Base-by-base conservation (phyloP, 2,113 vertebrate species). In the Meriones unguiculatus region DNA sequence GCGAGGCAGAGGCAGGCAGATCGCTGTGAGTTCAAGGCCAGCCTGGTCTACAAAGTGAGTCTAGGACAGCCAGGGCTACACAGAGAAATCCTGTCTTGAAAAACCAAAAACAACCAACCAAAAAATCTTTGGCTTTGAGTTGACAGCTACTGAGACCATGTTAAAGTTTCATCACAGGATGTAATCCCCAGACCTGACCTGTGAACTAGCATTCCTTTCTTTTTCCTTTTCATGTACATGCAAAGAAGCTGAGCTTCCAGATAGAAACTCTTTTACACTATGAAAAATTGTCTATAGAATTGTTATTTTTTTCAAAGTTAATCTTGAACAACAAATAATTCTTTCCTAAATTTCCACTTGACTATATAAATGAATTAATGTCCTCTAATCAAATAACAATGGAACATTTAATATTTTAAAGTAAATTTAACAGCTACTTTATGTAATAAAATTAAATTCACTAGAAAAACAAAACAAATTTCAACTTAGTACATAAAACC, bases 401-500 rank as follows among this genome's bases (percentile, higher is more conserved):
- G 64, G 87, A 73, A 78, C 30, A 78, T 41, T 92, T 91, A 95
- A 57, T 64, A 96, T 70, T 96, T 95, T 75, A 0, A 93, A 75
- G 50, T 87, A 50, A 96, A 9, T 17, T 46, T 46, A 89, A 75
- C n/a, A 94, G 41, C 70, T 77, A 80, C 41, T 94, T 86, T 81
- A 84, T 69, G 1, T 91, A 96, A 87, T 90, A 90, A 89, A 96
- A 86, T 92, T 35, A 84, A 96, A 89, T 90, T 80, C 67, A 91
- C 30, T 89, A 41, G 67, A 89, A 94, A 50, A 75, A 57, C 30
- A 90, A 92, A 72, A 95, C 2, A 93, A 62, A 84, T 75, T 94
- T 87, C 76, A 92, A 57, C 62, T 93, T 78, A 91, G 15, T 84
- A 91, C 78, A 52, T 77, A 70, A 87, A 75, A 87, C 11, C 50